Percentiles rank a stretch among this genome's conserved stretches.
These are phyloP conservation scores for Myiozetetes cayanensis DNA, from an alignment of 2,113 vertebrate species.

Conservation along the genomic window DNA sequence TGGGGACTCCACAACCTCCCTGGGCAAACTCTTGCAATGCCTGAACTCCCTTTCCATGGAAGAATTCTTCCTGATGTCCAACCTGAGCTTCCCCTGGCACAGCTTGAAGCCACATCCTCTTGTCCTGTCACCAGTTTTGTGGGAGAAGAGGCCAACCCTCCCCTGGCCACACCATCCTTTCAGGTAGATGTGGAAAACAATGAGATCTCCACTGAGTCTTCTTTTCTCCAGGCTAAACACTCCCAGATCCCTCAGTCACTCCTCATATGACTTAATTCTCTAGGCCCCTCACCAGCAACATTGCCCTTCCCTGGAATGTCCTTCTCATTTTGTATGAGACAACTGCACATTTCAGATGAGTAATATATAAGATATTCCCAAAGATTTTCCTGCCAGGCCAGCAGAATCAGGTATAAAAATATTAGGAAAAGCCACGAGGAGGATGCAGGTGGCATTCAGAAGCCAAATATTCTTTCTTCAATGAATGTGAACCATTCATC, in stretches of 20 bases:
- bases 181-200: no score
- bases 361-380: background rate
- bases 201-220: background rate
- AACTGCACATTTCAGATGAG: background rate
- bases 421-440: background rate
- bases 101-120: background rate
- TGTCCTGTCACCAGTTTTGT: background rate
- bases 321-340: background rate
- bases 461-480: background rate
- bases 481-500: background rate
- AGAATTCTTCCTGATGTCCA: background rate
- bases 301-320: background rate
- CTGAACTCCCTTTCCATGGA: background rate
- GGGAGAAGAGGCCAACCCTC: background rate
- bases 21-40: background rate
- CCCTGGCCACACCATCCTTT: background rate
- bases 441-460: background rate
- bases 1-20: background rate
- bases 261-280: background rate
- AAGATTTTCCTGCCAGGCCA: background rate
- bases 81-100: background rate
- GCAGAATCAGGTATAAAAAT: background rate
- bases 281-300: rapidly evolving
- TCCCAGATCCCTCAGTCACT: background rate
- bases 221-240: background rate